Evolutionary conservation across 1,140 invertebrate genomes (phyloP), one percentile per base, ranked within the genome.

Genomic region (Pogonomyrmex barbatus): DNA sequence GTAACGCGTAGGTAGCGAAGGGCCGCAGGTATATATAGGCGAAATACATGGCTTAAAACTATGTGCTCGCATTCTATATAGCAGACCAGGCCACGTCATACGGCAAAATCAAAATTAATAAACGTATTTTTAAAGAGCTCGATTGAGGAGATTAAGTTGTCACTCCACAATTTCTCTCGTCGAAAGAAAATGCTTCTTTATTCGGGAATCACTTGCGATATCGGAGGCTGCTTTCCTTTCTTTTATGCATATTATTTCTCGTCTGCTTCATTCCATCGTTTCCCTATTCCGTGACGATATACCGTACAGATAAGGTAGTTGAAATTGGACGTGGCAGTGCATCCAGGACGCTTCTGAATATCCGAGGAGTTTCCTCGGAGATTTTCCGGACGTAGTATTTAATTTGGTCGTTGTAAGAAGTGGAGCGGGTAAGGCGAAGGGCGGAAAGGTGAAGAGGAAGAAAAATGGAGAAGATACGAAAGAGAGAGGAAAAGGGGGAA

Each of bases 361-460:
- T 91, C 73, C 65, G 56, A 85, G 86, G 45, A 84, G 68, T 60
- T 86, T 85, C 47, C 86, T 70, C 63, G 81, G 76, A 83, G 90
- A 91, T 88, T 91, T 86, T 62, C 88, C 60, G 60, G 62, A 82
- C 83, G 85, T 68, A 88, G 91, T 92, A 92, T 93, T 93, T 92
- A 93, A 93, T 92, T 93, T 92, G 89, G 89, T 87, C 89, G 87
- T 70, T 85, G 87, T 90, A 87, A 91, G 88, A 87, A 89, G 78
- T 17, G 76, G 52, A 47, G 67, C 12, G 39, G 88, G 68, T 75
- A 85, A 73, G 36, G 81, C 70, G 65, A 86, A 83, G 60, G 83
- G 56, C 33, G 47, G 30, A 78, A 79, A 77, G 73, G 77, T 87
- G 60, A 75, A 82, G 86, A 89, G 65, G 70, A 70, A 79, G 86